Conservation (phyloP, 2,113 vertebrate species). For the Zosterops hypoxanthus region DNA sequence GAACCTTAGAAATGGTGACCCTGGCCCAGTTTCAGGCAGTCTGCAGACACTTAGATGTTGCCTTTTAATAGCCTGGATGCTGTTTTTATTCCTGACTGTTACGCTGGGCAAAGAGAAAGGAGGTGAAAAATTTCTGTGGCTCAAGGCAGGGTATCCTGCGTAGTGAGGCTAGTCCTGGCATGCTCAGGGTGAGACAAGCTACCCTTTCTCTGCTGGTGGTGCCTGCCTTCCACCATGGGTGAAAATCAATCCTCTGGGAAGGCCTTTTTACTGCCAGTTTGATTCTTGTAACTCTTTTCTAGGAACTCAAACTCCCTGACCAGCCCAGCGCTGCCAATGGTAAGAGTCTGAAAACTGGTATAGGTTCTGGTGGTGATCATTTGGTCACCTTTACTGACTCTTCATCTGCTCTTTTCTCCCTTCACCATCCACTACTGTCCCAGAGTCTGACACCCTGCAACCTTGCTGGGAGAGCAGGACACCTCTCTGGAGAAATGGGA, state of each 20-base stretch:
- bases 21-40: background rate
- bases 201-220: background rate
- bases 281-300: conserved; percentile 9
- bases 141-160: background rate
- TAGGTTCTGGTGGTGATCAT: background rate
- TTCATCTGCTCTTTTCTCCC: background rate
- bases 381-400: background rate
- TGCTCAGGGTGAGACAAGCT: background rate
- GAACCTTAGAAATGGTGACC: background rate
- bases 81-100: background rate
- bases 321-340: background rate
- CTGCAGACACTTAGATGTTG: background rate
- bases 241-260: background rate
- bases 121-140: background rate
- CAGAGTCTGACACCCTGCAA: background rate
- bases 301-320: background rate
- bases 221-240: background rate
- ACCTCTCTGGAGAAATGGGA: background rate
- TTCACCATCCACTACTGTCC: background rate
- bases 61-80: background rate
- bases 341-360: conserved; percentile 16
- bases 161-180: background rate
- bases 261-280: background rate
- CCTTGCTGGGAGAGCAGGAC: background rate
- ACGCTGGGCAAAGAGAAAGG: background rate